phyloP scores from a whole-genome alignment of 2,113 vertebrate genomes.

The Phylloscopus whistleri region DNA sequence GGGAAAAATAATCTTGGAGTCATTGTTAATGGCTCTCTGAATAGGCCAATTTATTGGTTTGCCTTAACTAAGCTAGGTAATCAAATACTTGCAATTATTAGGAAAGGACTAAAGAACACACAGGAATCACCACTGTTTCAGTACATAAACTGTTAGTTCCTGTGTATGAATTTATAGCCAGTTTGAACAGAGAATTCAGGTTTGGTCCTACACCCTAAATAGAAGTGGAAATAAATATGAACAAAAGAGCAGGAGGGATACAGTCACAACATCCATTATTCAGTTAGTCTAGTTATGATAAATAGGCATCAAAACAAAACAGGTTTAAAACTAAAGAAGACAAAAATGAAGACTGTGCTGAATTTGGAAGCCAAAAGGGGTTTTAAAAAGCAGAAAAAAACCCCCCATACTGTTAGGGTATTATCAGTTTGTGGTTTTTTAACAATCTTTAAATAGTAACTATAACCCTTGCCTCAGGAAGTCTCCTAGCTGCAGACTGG shows the following conservation, averaged over 20 bases:
- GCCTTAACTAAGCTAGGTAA: background rate
- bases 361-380: background rate
- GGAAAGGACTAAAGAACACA: background rate
- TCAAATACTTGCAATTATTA: background rate
- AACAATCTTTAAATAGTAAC: background rate
- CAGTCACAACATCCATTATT: background rate
- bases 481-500: background rate
- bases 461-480: background rate
- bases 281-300: background rate
- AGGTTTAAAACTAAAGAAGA: background rate
- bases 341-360: background rate
- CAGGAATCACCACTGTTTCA: background rate
- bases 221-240: background rate
- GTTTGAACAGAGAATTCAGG: background rate
- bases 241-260: background rate
- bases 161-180: background rate
- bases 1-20: background rate
- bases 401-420: fast-evolving
- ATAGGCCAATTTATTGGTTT: background rate
- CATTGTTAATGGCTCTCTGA: background rate
- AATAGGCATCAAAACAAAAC: background rate
- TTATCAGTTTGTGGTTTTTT: background rate
- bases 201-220: background rate
- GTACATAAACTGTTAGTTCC: background rate
- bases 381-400: background rate